A percentile compares a stretch with the other conserved stretches of the same genome.
phyloP scores from a whole-genome alignment of 1,140 invertebrate species.

The Drosophila ercepeae region DNA sequence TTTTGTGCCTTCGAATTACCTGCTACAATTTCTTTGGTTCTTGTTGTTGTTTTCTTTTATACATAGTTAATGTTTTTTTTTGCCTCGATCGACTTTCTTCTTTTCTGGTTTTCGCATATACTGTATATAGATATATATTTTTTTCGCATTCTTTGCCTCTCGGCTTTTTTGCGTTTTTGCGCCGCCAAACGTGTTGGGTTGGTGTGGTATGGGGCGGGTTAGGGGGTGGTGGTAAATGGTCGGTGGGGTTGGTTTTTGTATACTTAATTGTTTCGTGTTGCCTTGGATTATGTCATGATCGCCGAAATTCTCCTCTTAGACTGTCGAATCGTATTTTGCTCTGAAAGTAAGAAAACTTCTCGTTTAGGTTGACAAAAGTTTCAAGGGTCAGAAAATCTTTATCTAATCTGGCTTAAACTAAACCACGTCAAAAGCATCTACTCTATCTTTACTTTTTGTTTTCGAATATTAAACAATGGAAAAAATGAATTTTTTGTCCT shows the following conservation, averaged over 20 bases:
- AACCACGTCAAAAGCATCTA: too few relatives aligned
- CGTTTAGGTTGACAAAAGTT: neutral
- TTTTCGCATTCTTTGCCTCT: constrained; percentile 58
- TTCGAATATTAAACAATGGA: neutral
- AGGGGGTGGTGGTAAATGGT: constrained; percentile 11
- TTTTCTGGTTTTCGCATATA: constrained; percentile 13
- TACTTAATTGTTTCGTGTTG: constrained; percentile 24
- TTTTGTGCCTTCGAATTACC: constrained; percentile 54
- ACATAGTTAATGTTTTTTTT: neutral
- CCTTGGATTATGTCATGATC: constrained; percentile 38
- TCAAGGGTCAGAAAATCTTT: too few relatives aligned
- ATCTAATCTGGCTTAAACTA: too few relatives aligned
- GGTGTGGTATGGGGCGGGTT: neutral
- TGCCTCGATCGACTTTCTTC: constrained; percentile 55
- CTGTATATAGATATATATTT: constrained; percentile 5
- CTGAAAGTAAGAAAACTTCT: neutral
- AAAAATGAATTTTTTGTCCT: neutral
- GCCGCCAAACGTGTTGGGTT: constrained; percentile 55
- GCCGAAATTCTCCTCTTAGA: constrained; percentile 10
- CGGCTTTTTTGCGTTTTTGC: constrained; percentile 54
- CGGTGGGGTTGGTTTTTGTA: constrained; percentile 51
- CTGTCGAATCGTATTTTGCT: neutral
- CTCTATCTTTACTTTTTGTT: too few relatives aligned
- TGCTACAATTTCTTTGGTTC: constrained; percentile 59
- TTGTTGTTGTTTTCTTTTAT: constrained; percentile 30